These are phyloP conservation scores for Arenaria interpres DNA, from an alignment of 2,113 vertebrate genomes.

Conservation along the genomic window DNA sequence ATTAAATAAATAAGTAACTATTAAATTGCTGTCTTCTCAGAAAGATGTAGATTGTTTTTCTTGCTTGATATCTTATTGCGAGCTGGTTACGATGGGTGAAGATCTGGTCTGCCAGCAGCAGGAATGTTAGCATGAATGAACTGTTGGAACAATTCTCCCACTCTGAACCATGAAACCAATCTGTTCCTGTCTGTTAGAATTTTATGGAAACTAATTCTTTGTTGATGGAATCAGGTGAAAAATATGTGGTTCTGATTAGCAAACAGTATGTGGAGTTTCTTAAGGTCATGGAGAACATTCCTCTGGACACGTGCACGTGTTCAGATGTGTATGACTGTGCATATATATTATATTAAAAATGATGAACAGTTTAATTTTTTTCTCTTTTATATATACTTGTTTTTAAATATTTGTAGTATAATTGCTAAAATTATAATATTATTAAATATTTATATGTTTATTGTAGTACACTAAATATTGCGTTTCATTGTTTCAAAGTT, in stretches of 20 bases:
- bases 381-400: neutral
- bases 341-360: neutral
- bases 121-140: neutral
- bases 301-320: neutral
- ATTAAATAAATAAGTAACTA: neutral
- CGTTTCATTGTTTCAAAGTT: neutral
- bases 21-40: neutral
- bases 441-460: neutral
- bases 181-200: slow-evolving; percentile 1
- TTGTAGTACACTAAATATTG: neutral
- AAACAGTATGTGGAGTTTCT: neutral
- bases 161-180: slow-evolving; percentile 37
- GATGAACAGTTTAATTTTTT: neutral
- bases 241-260: slow-evolving; percentile 38
- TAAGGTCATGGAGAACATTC: neutral
- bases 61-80: neutral
- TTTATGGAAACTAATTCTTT: slow-evolving; percentile 46
- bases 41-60: neutral
- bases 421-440: neutral
- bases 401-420: neutral
- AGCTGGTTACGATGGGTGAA: neutral
- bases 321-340: neutral
- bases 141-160: neutral
- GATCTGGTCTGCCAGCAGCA: neutral
- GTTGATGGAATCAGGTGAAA: slow-evolving; percentile 36